Percentiles rank a stretch among this genome's conserved stretches.
These are phyloP conservation scores for Eulemur albifrons DNA, from an alignment of 2,797 vertebrate species.

Conservation along the genomic window DNA sequence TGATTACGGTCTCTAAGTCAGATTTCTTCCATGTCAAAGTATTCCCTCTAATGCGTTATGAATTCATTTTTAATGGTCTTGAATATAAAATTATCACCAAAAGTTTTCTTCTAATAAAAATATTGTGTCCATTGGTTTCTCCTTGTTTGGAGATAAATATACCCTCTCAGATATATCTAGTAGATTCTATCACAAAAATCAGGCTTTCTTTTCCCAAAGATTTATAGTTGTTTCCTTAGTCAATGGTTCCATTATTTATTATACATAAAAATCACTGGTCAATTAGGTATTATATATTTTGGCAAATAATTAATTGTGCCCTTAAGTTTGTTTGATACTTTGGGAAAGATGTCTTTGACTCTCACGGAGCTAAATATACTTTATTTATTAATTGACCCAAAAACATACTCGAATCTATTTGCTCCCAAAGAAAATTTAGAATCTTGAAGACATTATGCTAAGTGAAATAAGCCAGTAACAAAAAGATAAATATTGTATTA, in stretches of 20 bases:
- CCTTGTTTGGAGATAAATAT: background rate
- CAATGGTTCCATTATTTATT: background rate
- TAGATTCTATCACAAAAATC: background rate
- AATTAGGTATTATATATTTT: background rate
- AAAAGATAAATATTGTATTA: background rate
- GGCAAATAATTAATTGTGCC: background rate
- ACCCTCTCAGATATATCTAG: background rate
- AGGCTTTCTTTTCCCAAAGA: background rate
- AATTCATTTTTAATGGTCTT: slow-evolving; percentile 37
- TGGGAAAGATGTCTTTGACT: background rate
- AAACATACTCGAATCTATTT: background rate
- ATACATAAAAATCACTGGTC: background rate
- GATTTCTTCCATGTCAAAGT: background rate
- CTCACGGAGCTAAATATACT: background rate
- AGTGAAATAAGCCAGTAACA: background rate
- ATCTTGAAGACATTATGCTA: background rate
- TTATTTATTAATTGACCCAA: background rate
- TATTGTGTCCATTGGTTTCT: background rate
- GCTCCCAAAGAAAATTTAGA: slow-evolving; percentile 11
- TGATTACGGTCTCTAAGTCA: background rate
- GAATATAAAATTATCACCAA: background rate
- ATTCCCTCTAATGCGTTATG: background rate
- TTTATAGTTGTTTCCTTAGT: background rate
- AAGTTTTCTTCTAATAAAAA: background rate
- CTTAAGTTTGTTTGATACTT: background rate